Conservation (phyloP, 1,140 invertebrate species). For the Diplogasteroides magnus region DNA sequence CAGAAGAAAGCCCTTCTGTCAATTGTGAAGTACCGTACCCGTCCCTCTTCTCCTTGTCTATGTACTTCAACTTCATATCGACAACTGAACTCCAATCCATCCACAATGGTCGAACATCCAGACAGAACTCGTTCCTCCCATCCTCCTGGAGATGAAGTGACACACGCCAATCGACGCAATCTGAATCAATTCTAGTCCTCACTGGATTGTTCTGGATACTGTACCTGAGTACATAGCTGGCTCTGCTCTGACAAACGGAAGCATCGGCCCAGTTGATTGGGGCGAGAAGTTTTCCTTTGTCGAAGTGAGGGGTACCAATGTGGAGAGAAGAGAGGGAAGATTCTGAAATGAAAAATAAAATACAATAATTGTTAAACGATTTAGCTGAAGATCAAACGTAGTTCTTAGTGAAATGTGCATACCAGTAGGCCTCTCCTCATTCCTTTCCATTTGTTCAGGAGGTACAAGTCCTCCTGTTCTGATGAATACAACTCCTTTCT, state of each 20-base stretch:
- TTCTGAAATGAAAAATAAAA: background rate
- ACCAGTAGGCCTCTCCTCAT: background rate
- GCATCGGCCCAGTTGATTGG: background rate
- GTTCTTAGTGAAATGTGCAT: background rate
- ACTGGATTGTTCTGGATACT: too few relatives aligned
- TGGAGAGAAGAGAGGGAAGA: background rate
- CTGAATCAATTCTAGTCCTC: too few relatives aligned
- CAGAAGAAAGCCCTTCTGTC: too few relatives aligned
- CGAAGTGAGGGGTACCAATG: background rate
- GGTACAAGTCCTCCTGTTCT: background rate
- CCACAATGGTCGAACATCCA: slow-evolving; percentile 5
- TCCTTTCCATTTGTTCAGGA: background rate
- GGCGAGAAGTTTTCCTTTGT: background rate
- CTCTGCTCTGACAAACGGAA: background rate
- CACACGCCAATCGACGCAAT: too few relatives aligned
- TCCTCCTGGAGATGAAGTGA: too few relatives aligned
- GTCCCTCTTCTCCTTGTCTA: background rate
- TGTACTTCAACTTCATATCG: slow-evolving; percentile 9
- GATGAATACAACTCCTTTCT: slow-evolving; percentile 30
- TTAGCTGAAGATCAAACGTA: too few relatives aligned
- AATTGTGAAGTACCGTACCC: too few relatives aligned
- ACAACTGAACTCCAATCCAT: slow-evolving; percentile 21
- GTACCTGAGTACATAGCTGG: background rate
- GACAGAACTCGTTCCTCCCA: background rate
- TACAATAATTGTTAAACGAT: too few relatives aligned